Conservation (phyloP, 2,113 vertebrate genomes). For the Antechinus stuartii region DNA sequence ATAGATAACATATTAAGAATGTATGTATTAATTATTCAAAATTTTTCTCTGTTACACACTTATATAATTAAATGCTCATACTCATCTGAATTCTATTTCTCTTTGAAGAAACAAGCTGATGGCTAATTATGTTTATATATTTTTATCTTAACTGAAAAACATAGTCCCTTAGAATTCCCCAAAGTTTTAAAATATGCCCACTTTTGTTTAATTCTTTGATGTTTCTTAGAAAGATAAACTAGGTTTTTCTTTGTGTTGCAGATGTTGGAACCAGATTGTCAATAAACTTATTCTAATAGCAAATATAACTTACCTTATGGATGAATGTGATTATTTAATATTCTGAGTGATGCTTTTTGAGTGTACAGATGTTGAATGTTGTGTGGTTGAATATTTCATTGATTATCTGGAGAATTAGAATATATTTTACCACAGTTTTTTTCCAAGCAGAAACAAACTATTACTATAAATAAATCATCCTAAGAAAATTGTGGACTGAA, state of each 20-base stretch:
- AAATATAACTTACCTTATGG: conserved; percentile 57
- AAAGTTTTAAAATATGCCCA: neutral
- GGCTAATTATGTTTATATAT: neutral
- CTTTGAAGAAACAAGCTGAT: neutral
- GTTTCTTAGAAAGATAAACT: neutral
- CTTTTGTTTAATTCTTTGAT: conserved; percentile 36
- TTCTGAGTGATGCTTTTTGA: conserved; percentile 34
- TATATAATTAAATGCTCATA: neutral
- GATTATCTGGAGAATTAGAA: conserved; percentile 63
- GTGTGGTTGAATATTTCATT: conserved; percentile 60
- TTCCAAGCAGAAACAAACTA: conserved; percentile 69
- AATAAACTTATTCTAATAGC: conserved; percentile 55
- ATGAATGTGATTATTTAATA: conserved; percentile 44
- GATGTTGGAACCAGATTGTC: conserved; percentile 42
- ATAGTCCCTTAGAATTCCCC: neutral
- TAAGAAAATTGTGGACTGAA: conserved; percentile 47
- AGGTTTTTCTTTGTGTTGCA: conserved; percentile 40
- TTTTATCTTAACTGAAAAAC: neutral
- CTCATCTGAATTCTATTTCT: neutral
- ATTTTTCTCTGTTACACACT: neutral
- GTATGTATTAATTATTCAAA: neutral
- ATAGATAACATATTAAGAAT: neutral
- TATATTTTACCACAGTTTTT: conserved; percentile 61
- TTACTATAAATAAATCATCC: conserved; percentile 64
- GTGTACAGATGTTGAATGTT: conserved; percentile 46